These are phyloP conservation scores for Cnemophilus loriae DNA, from an alignment of 2,113 vertebrate genomes.

Conservation along the genomic window DNA sequence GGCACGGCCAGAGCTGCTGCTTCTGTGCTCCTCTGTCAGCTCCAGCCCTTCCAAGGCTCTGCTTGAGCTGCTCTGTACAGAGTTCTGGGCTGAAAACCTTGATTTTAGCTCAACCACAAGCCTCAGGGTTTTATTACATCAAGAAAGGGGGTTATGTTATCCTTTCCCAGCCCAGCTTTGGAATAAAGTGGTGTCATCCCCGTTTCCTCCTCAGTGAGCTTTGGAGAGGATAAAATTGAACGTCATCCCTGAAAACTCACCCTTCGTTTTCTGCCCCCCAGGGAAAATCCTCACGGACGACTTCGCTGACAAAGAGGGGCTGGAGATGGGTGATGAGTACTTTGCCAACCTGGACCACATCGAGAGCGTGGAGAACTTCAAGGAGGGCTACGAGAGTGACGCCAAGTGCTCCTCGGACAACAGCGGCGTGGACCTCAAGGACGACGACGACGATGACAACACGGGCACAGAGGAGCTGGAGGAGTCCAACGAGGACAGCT, in stretches of 20 bases:
- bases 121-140: too few species aligned
- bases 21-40: background rate
- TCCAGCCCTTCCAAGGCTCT: background rate
- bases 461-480: constrained; percentile 87
- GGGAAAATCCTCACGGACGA: constrained; percentile 97
- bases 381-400: constrained; percentile 97
- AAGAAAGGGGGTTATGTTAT: fast-evolving
- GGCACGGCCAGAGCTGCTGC: background rate
- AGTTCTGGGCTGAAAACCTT: background rate
- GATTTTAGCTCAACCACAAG: fast-evolving
- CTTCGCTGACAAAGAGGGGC: constrained; percentile 94
- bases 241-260: background rate
- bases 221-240: fast-evolving
- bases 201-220: fast-evolving
- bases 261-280: background rate
- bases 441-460: constrained; percentile 81
- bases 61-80: background rate
- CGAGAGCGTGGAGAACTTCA: constrained; percentile 98
- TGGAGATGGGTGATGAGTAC: constrained; percentile 97
- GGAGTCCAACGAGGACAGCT: constrained; percentile 91
- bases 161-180: background rate
- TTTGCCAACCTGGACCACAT: constrained; percentile 98
- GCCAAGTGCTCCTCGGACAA: constrained; percentile 92
- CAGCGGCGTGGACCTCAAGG: constrained; percentile 89
- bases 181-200: fast-evolving